These are phyloP conservation scores for Crotalus viridis DNA, from an alignment of 2,113 vertebrate genomes.

Conservation along the genomic window DNA sequence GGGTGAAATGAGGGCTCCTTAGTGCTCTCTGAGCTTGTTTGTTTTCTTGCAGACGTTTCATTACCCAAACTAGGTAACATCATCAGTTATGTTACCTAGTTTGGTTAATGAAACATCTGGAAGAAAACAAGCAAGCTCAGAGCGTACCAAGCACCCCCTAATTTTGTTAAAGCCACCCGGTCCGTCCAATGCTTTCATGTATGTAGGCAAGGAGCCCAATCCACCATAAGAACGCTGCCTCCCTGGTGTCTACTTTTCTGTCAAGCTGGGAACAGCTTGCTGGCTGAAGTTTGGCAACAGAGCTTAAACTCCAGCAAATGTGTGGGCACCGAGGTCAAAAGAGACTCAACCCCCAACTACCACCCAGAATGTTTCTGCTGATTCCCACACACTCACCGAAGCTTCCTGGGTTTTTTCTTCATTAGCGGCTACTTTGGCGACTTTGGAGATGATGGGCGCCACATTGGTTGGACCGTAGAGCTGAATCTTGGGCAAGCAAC, in stretches of 20 bases:
- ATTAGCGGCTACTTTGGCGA: conserved; percentile 80
- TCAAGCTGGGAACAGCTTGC: background rate
- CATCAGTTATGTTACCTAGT: background rate
- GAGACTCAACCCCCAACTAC: accelerated
- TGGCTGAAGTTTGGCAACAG: background rate
- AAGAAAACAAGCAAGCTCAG: background rate
- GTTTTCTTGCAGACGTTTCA: background rate
- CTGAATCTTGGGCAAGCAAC: conserved; percentile 93
- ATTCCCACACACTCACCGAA: conserved; percentile 73
- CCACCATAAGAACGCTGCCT: background rate
- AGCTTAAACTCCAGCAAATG: background rate
- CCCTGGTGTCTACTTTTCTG: background rate
- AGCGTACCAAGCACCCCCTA: accelerated
- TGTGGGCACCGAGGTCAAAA: background rate
- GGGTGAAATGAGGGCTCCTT: too few species aligned
- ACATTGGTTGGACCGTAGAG: conserved; percentile 94
- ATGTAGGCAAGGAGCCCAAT: background rate
- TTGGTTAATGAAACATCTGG: background rate
- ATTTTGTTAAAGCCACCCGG: background rate
- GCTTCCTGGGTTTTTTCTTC: conserved; percentile 87
- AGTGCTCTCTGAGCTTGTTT: background rate
- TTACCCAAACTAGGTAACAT: too few species aligned
- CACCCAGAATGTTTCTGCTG: background rate
- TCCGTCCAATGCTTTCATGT: background rate
- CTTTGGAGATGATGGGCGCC: conserved; percentile 91